These are phyloP conservation scores for Leptosomus discolor DNA, from an alignment of 2,113 vertebrate species.

Conservation along the genomic window DNA sequence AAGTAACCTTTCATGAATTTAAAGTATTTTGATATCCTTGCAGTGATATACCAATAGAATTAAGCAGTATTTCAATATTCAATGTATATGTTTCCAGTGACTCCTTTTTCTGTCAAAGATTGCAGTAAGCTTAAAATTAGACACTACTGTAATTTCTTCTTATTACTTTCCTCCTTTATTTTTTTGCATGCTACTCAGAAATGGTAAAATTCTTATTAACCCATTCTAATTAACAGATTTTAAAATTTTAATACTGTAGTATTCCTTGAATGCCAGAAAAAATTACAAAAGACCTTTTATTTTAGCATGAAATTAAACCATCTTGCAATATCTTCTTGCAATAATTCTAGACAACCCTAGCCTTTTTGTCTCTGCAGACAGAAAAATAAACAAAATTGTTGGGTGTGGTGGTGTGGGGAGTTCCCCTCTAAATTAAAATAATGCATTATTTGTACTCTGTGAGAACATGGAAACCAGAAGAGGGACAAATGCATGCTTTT, in stretches of 20 bases:
- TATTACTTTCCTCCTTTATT: background rate
- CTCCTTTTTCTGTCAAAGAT: background rate
- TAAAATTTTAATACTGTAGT: background rate
- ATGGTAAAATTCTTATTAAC: background rate
- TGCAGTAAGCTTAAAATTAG: background rate
- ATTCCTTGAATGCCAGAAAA: background rate
- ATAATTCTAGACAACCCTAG: background rate
- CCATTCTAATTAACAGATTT: background rate
- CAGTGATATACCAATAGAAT: background rate
- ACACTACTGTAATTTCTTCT: background rate
- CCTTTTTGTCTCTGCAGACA: background rate
- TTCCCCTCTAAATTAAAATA: background rate
- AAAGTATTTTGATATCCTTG: background rate
- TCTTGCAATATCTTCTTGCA: no score
- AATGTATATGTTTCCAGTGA: background rate
- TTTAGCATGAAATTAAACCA: background rate
- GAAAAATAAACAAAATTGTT: background rate
- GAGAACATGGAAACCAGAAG: background rate
- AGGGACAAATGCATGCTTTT: background rate
- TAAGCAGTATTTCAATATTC: background rate
- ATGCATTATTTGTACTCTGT: background rate
- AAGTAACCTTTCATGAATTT: background rate
- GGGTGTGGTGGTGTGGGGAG: no score
- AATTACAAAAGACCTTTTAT: background rate
- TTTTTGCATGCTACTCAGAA: background rate